Percentiles rank a stretch among this genome's conserved stretches.
Conservation (phyloP, 1,140 invertebrate genomes). For the Leptinotarsa lineolata region DNA sequence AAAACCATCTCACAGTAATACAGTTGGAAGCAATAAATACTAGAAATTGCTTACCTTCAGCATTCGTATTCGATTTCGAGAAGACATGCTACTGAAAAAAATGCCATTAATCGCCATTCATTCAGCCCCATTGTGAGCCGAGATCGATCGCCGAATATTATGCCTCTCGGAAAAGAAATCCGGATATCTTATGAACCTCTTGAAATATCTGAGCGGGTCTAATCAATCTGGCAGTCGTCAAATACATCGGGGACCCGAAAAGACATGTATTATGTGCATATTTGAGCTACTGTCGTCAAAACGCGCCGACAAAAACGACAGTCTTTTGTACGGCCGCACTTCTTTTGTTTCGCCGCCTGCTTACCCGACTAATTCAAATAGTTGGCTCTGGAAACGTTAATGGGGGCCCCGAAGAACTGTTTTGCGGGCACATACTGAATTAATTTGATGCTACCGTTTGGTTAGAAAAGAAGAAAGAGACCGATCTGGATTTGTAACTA, state of each 20-base stretch:
- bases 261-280: conserved; percentile 33
- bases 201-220: conserved; percentile 16
- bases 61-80: neutral
- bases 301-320: conserved; percentile 29
- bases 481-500: conserved; percentile 23
- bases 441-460: conserved; percentile 28
- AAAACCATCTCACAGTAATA: too few species aligned
- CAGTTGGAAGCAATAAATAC: neutral
- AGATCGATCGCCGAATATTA: conserved; percentile 6
- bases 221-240: conserved; percentile 28
- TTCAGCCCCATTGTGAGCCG: neutral
- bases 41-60: neutral
- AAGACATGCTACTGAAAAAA: conserved; percentile 8
- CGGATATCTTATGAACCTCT: conserved; percentile 17
- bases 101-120: conserved; percentile 15
- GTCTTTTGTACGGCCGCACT: conserved; percentile 31
- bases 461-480: conserved; percentile 19
- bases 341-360: conserved; percentile 31
- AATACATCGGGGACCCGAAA: conserved; percentile 16
- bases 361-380: conserved; percentile 29
- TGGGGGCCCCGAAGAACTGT: conserved; percentile 29
- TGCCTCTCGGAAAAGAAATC: conserved; percentile 2
- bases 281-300: conserved; percentile 23
- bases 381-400: conserved; percentile 27
- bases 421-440: conserved; percentile 27